Conservation (phyloP, 2,797 vertebrate species). For the Enteromius trimaculatus region DNA sequence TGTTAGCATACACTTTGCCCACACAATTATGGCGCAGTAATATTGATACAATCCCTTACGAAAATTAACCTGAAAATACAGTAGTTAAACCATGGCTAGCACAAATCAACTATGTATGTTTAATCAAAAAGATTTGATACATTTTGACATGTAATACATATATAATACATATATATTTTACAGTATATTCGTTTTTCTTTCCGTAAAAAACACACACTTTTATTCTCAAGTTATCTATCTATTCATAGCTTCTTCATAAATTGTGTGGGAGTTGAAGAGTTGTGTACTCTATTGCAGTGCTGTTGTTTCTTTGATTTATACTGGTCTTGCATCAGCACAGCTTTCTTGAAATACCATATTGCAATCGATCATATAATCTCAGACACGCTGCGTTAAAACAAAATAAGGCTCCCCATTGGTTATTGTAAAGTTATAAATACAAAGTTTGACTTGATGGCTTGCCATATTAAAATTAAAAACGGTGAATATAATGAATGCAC, state of each 20-base stretch:
- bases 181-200: background rate
- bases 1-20: background rate
- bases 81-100: background rate
- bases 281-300: constrained; percentile 21
- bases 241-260: constrained; percentile 9
- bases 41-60: background rate
- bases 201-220: background rate
- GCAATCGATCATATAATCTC: background rate
- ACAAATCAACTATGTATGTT: background rate
- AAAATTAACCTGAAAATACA: background rate
- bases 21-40: background rate
- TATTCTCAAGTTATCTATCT: background rate
- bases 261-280: background rate
- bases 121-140: background rate
- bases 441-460: constrained; percentile 33
- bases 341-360: constrained; percentile 18
- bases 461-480: constrained; percentile 33
- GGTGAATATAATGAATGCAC: constrained; percentile 49
- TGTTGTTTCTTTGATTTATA: constrained; percentile 25
- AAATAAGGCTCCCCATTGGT: constrained; percentile 23
- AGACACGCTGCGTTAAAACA: constrained; percentile 16
- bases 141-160: background rate
- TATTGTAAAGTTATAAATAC: constrained; percentile 38
- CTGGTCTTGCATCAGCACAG: constrained; percentile 5
- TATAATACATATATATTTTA: background rate